Base-by-base conservation (phyloP, 2,888 invertebrate genomes). In the Phortica magna region DNA sequence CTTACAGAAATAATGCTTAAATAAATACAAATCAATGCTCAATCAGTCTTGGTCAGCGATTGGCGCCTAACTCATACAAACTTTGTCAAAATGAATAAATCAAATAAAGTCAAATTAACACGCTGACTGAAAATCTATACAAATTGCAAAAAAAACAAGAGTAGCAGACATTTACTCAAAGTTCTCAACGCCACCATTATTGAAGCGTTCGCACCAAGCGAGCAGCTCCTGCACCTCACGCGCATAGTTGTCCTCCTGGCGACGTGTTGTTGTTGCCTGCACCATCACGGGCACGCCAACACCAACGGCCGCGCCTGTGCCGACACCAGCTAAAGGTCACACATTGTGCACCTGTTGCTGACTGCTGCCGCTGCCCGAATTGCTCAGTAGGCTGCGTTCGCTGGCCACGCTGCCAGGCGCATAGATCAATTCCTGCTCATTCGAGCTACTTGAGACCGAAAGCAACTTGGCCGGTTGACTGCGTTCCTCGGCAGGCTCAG, bases 371-470 rank as follows among this genome's bases (percentile, higher is more conserved):
- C 91, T 91, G 82, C 90, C 89, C n/a, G 88, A 89, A 79, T 91
- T 91, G 84, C 92, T 92, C 80, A 92, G 79, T 82, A 92, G 81
- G 81, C 91, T 92, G 76, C 91, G 89, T 85, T 92, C 91, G 79
- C 91, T 91, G 78, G 90, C 90, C 78, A 90, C 90, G 68, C 90
- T 90, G 73, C 90, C 87, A 43, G 92, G 91, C 0, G 91, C 91
- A 85, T 92, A 92, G 88, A 91, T 92, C 84, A 91, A 82, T 77
- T 91, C 92, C 75, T 85, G 84, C 80, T 87, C 86, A 64, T 72
- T 72, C 10, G 70, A 53, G 14, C 70, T 31, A 17, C 70, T 71
- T 22, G 68, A 68, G 12, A 57, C 67, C 19, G 41, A 68, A 42
- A 77, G 75, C 64, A 75, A n/a, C 57, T 75, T 75, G 1, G n/a